A percentile compares a stretch with the other conserved stretches of the same genome.
phyloP scores from a whole-genome alignment of 2,113 vertebrate genomes.

The Colossoma macropomum region DNA sequence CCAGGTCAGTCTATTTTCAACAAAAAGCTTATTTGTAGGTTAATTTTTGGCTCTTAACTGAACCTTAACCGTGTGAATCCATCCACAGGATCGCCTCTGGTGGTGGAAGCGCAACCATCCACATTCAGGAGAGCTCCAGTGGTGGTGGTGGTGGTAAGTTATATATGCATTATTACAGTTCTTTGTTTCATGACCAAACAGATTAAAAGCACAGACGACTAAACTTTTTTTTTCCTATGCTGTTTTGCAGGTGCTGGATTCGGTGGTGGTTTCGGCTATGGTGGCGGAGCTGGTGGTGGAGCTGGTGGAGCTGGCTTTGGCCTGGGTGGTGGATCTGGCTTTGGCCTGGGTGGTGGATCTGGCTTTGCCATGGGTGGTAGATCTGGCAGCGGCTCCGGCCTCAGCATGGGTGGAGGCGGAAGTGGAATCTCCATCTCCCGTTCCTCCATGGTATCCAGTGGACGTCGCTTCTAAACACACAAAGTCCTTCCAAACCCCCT shows the following conservation, averaged over 20 bases:
- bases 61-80: background rate
- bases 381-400: too few relatives aligned
- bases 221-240: conserved; percentile 2
- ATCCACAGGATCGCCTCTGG: conserved; percentile 64
- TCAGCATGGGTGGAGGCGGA: conserved; percentile 70
- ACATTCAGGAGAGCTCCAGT: conserved; percentile 58
- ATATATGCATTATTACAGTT: background rate
- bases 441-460: background rate
- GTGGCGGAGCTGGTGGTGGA: background rate
- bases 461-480: conserved; percentile 9
- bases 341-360: conserved; percentile 15
- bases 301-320: background rate
- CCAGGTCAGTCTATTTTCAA: conserved; percentile 73
- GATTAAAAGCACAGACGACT: background rate
- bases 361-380: rapidly evolving
- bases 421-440: conserved; percentile 15
- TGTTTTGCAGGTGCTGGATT: conserved; percentile 40
- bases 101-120: conserved; percentile 61
- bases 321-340: conserved; percentile 5
- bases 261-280: background rate
- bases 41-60: conserved; percentile 4
- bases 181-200: background rate
- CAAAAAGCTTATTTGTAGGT: background rate
- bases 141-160: conserved; percentile 56
- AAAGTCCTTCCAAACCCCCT: background rate